Evolutionary conservation across 2,888 invertebrate genomes (phyloP).

Genomic region (Pyralis farinalis): DNA sequence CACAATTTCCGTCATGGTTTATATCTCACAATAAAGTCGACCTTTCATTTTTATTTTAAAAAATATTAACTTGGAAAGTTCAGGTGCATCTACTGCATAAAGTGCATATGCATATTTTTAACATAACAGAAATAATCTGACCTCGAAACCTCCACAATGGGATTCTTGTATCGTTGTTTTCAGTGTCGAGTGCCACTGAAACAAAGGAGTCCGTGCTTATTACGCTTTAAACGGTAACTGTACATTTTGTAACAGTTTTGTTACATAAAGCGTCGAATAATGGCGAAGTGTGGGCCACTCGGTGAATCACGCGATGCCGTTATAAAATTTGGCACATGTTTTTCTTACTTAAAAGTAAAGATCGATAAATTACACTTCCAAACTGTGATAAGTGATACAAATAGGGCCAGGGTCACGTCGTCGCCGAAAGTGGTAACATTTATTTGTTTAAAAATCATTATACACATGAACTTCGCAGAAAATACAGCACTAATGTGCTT

Average conservation of each 20-base stretch:
- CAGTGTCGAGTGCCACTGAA: constrained; percentile 36
- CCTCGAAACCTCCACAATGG: constrained; percentile 46
- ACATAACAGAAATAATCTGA: constrained; percentile 36
- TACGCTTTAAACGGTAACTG: constrained; percentile 52
- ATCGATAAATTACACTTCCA: too few relatives aligned
- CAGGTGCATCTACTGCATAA: constrained; percentile 9
- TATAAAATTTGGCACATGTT: constrained; percentile 36
- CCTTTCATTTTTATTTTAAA: constrained; percentile 12
- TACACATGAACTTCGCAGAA: too few relatives aligned
- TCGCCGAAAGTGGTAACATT: too few relatives aligned
- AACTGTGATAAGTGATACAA: too few relatives aligned
- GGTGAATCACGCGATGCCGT: constrained; percentile 50
- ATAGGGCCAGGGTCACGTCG: too few relatives aligned
- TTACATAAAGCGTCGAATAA: constrained; percentile 59
- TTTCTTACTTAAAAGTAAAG: too few relatives aligned
- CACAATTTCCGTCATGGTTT: too few relatives aligned
- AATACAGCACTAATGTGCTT: too few relatives aligned
- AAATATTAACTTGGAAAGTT: neutral
- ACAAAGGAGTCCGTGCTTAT: constrained; percentile 48
- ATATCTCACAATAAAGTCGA: too few relatives aligned
- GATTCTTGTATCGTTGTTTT: constrained; percentile 41
- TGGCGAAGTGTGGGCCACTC: constrained; percentile 28
- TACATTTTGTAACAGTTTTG: constrained; percentile 62
- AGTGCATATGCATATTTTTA: constrained; percentile 21
- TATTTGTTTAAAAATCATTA: too few relatives aligned